phyloP scores from a whole-genome alignment of 2,113 vertebrate species.

The Hippocampus zosterae region DNA sequence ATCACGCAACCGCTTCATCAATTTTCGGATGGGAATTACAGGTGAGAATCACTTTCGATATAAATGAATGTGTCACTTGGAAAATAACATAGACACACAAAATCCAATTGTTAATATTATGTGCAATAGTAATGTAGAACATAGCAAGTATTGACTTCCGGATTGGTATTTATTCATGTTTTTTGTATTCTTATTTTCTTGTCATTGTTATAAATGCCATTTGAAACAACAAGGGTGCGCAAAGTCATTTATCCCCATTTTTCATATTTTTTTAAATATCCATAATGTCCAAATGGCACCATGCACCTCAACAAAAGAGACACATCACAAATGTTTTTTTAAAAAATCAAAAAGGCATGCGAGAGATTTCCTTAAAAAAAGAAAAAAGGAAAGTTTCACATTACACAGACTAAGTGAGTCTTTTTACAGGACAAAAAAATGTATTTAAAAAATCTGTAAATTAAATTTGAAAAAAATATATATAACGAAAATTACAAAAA shows the following conservation, averaged over 20 bases:
- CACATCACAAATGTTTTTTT: conserved; percentile 50
- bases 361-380: conserved; percentile 58
- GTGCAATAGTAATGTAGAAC: conserved; percentile 37
- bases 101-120: not conserved
- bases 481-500: conserved; percentile 64
- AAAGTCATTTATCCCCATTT: conserved; percentile 60
- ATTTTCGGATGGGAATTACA: not conserved
- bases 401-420: conserved; percentile 87
- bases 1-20: not conserved
- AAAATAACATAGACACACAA: conserved; percentile 50
- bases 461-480: conserved; percentile 18
- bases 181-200: conserved; percentile 56
- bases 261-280: conserved; percentile 24
- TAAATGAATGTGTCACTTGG: not conserved
- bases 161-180: conserved; percentile 51
- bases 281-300: conserved; percentile 77
- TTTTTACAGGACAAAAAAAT: conserved; percentile 77
- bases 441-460: conserved; percentile 5
- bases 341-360: conserved; percentile 78
- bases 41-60: not conserved
- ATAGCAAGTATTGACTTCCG: conserved; percentile 40
- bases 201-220: conserved; percentile 52
- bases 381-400: conserved; percentile 74
- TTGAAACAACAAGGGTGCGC: conserved; percentile 69
- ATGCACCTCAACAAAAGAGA: conserved; percentile 84